A percentile compares a stretch with the other conserved stretches of the same genome.
phyloP scores from a whole-genome alignment of 2,113 vertebrate genomes.

The Centropristis striata region DNA sequence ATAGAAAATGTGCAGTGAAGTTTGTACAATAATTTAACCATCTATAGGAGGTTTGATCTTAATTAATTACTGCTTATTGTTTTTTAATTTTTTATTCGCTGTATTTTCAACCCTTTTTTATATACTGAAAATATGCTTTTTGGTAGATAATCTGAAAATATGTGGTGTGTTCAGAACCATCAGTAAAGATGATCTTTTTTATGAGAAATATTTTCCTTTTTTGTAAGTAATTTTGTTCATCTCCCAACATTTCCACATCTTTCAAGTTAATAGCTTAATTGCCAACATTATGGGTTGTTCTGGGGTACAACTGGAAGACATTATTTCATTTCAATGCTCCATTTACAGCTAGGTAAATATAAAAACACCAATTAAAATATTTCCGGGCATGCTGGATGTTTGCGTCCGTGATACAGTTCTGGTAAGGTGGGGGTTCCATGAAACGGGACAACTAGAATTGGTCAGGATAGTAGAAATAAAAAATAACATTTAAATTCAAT shows the following conservation, averaged over 20 bases:
- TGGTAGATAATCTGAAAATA: neutral
- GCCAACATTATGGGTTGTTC: conserved; percentile 59
- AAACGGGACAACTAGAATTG: neutral
- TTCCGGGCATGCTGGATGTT: conserved; percentile 56
- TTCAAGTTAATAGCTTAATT: conserved; percentile 74
- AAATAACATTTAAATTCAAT: neutral
- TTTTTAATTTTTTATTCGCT: neutral
- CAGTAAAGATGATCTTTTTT: conserved; percentile 26
- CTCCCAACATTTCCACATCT: conserved; percentile 32
- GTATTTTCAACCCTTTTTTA: conserved; percentile 13
- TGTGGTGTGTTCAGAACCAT: conserved; percentile 6
- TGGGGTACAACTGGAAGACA: conserved; percentile 73
- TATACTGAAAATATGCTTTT: neutral
- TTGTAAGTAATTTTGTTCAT: conserved; percentile 6
- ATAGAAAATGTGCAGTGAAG: neutral
- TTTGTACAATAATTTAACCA: neutral
- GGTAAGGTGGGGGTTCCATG: conserved; percentile 15
- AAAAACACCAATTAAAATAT: conserved; percentile 71
- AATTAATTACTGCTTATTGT: conserved; percentile 15
- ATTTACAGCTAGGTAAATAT: conserved; percentile 79
- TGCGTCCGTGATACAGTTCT: conserved; percentile 21
- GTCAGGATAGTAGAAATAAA: neutral
- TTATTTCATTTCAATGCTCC: conserved; percentile 78
- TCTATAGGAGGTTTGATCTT: conserved; percentile 1
- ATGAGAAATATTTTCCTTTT: conserved; percentile 11